Evolutionary conservation across 2,797 vertebrate genomes (phyloP), one percentile per base, ranked within the genome.

Genomic region (Sebastes reedi): DNA sequence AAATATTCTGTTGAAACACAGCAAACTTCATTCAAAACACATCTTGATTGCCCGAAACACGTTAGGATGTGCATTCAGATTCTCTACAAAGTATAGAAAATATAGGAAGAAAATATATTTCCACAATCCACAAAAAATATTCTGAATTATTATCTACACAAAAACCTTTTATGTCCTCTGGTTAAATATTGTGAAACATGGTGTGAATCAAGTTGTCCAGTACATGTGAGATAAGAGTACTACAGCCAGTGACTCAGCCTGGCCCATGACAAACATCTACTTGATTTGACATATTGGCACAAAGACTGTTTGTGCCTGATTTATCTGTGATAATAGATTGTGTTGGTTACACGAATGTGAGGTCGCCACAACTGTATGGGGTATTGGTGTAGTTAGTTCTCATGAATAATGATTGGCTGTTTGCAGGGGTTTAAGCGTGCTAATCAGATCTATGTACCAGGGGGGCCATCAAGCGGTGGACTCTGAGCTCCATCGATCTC

Each of bases 371-470:
- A 58, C 69, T 36, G 36, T 13, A 62, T 32, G 58, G 64, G 5
- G 39, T 1, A 42, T 16, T 16, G 39, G 14, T 69, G 22, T 24
- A 52, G 30, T 56, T 42, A 59, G 10, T 59, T 82, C 72, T 89
- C 72, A 87, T 88, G 77, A 87, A 88, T 86, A 87, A 77, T 79
- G 87, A 91, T 66, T 82, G 90, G 36, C 81, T 82, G 79, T 54
- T 85, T 82, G 76, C 80, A 81, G 62, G 77, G 85, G 79, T 22
- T 90, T 79, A 70, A 87, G 85, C 8, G 16, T 69, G 82, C 46
- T 93, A 87, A 94, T 92, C 87, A 87, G 81, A 78, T 87, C 85
- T 62, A 30, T 82, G 86, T 36, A 84, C 77, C 87, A 64, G 85
- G 82, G 81, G 89, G 83, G 66, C 84, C 69, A 60, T 92, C 82